These are phyloP conservation scores for Chiloscyllium punctatum DNA, from an alignment of 2,797 vertebrate genomes.

Conservation along the genomic window DNA sequence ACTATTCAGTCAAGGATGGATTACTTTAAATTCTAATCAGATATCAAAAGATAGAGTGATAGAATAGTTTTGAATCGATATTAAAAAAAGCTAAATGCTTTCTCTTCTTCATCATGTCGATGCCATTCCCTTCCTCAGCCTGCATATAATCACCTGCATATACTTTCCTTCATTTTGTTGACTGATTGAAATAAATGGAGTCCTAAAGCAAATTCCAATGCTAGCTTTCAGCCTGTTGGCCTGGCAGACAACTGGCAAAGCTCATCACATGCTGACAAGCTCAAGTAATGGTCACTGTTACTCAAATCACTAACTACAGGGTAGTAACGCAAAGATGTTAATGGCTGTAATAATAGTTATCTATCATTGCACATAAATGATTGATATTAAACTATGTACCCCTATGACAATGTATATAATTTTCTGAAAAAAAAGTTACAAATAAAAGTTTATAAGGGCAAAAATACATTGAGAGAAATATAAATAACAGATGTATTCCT, in stretches of 20 bases:
- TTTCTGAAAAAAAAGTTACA: background rate
- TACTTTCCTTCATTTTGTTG: background rate
- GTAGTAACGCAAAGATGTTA: background rate
- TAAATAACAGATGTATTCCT: background rate
- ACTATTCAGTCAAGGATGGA: constrained; percentile 4
- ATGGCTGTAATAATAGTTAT: background rate
- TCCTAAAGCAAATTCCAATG: background rate
- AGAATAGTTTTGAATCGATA: background rate
- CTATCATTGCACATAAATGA: background rate
- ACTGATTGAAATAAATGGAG: background rate
- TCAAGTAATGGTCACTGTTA: background rate
- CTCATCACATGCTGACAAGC: constrained; percentile 2
- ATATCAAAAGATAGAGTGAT: constrained; percentile 11
- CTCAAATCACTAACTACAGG: background rate
- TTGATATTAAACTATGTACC: background rate
- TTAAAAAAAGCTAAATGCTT: background rate
- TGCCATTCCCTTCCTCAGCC: background rate
- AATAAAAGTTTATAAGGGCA: background rate
- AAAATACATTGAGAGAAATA: background rate
- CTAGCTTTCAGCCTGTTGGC: background rate
- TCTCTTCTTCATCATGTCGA: background rate
- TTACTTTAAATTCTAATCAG: constrained; percentile 1
- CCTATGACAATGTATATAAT: background rate
- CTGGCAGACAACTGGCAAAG: background rate
- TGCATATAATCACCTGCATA: no score